Evolutionary conservation across 2,113 vertebrate species (phyloP).

Genomic region (Atherinomorus stipes): DNA sequence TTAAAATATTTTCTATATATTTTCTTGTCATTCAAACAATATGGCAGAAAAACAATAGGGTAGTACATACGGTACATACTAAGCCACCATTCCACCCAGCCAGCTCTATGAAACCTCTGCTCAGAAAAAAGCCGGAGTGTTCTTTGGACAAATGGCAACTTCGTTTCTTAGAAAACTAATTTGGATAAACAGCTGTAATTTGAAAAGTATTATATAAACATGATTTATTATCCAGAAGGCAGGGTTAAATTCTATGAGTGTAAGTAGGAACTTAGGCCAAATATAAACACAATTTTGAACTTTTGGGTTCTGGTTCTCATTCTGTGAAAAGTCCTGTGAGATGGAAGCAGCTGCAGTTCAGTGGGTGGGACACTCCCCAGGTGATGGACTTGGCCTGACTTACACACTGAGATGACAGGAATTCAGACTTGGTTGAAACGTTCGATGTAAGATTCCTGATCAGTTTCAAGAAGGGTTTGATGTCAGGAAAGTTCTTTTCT

Average conservation of each 20-base stretch:
- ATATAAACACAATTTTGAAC: background rate
- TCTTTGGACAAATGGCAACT: background rate
- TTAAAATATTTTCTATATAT: too few species aligned
- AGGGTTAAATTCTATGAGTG: background rate
- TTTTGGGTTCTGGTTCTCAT: background rate
- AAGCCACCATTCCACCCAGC: background rate
- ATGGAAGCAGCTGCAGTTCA: background rate
- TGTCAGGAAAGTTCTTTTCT: too few species aligned
- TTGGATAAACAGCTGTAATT: background rate
- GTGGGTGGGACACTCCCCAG: background rate
- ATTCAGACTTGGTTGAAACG: background rate
- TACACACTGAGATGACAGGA: background rate
- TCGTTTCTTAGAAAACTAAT: background rate
- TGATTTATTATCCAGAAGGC: background rate
- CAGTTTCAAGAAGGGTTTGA: background rate
- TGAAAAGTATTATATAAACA: background rate
- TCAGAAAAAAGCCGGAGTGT: background rate
- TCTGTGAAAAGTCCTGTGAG: background rate
- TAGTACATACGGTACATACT: too few species aligned
- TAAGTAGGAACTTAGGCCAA: too few species aligned
- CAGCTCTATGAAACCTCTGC: background rate
- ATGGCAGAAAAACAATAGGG: too few species aligned
- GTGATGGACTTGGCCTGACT: background rate
- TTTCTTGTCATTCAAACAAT: too few species aligned
- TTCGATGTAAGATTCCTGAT: background rate